Evolutionary conservation across 2,888 invertebrate species (phyloP).

Genomic region (Drosophila demipolita): DNA sequence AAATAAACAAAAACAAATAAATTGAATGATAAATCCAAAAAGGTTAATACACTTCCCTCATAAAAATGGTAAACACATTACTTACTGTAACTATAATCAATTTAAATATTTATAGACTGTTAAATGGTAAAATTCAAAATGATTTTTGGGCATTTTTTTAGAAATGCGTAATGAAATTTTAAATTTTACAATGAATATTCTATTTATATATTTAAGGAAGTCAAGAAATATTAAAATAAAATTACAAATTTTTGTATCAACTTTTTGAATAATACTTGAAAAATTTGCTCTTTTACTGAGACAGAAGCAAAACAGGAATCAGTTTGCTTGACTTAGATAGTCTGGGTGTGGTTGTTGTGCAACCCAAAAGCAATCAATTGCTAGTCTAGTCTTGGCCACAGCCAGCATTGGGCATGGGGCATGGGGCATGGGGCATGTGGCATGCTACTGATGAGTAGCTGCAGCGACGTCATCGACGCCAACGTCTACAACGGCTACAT

Average conservation of each 20-base stretch:
- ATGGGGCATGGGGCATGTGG: constrained; percentile 4
- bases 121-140: too few relatives aligned
- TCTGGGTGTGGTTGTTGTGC: neutral
- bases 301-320: neutral
- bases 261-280: neutral
- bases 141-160: neutral
- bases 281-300: neutral
- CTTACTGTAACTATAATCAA: neutral
- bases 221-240: neutral
- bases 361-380: constrained; percentile 42
- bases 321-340: neutral
- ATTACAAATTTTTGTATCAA: neutral
- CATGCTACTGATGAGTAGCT: constrained; percentile 34
- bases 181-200: neutral
- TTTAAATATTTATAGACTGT: too few relatives aligned
- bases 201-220: neutral
- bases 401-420: neutral
- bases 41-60: neutral
- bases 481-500: constrained; percentile 45
- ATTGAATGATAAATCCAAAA: neutral
- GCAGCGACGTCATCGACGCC: constrained; percentile 38
- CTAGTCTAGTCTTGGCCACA: constrained; percentile 7
- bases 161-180: neutral
- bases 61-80: neutral
- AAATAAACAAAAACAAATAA: constrained; percentile 17